Conservation (phyloP, 1,140 invertebrate species). For the Pachypsylla venusta region DNA sequence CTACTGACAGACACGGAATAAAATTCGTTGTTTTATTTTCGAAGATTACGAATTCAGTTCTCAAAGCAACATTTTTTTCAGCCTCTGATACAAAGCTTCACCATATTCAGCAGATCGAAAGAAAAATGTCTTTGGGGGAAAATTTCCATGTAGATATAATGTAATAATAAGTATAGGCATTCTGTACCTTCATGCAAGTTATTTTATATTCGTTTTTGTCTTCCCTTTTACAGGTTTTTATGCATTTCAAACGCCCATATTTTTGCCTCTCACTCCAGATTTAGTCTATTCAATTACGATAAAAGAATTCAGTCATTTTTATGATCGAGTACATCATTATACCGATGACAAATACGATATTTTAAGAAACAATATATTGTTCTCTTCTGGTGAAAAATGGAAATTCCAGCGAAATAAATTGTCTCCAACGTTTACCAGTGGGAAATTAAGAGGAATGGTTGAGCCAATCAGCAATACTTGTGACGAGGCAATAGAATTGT, state of each 20-base stretch:
- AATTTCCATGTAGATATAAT: not conserved
- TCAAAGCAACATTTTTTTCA: not conserved
- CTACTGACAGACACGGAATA: too few relatives aligned
- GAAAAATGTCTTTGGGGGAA: too few relatives aligned
- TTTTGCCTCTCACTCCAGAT: not conserved
- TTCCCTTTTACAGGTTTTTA: not conserved
- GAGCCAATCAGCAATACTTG: not conserved
- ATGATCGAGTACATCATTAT: constrained; percentile 22
- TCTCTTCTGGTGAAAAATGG: constrained; percentile 33
- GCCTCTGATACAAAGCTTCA: not conserved
- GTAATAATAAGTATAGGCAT: not conserved
- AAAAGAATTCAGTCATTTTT: constrained; percentile 29
- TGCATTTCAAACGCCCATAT: not conserved
- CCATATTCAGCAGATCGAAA: too few relatives aligned
- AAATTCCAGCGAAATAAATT: constrained; percentile 34
- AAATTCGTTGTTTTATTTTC: too few relatives aligned
- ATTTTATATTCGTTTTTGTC: not conserved
- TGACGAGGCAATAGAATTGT: not conserved
- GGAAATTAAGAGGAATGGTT: constrained; percentile 38
- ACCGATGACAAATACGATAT: constrained; percentile 22
- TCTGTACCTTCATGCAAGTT: not conserved
- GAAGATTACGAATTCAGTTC: too few relatives aligned
- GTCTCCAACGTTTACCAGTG: constrained; percentile 39
- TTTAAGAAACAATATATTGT: constrained; percentile 21
- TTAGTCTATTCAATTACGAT: constrained; percentile 20